Evolutionary conservation across 2,888 invertebrate species (phyloP), one percentile per base, ranked within the genome.

Genomic region (Taenaris catops): DNA sequence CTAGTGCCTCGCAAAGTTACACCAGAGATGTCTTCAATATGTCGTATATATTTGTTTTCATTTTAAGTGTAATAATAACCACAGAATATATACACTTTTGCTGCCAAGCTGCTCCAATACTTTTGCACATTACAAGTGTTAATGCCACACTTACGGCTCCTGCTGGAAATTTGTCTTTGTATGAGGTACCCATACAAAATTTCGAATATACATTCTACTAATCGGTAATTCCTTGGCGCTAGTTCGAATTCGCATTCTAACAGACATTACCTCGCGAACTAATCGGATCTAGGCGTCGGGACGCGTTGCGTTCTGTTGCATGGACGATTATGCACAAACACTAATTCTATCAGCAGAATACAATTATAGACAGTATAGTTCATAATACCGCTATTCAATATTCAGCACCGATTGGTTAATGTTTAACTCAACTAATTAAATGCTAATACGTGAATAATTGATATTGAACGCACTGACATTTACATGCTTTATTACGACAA

Each of bases 291-390:
- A 42, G 34, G 51, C 41, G 47, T 51, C 50, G 51, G 31, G 52
- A 39, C 47, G 49, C 38, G 32, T 3, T 14, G 17, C 27, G 24
- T 18, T 3, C 5, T 26, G 25, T 57, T 50, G 46, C 41, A 43
- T 41, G 38, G 46, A 46, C 60, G 53, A 59, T 58, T 58, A 57
- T 49, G 48, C 56, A 55, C 56, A 55, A 63, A 55, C 61, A 54
- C 58, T 67, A 73, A 79, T 67, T 55, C 65, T 58, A 79, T 39
- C 39, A 66, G 63, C 63, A 62, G 67, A 65, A 74, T 65, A 55
- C 66, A 68, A 75, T 76, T 71, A 75, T 55, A 63, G 58, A 68
- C 63, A 68, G 61, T 58, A 55, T 54, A 48, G 55, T 55, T 51
- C 40, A 41, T 41, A 48, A 55, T 46, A 51, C 44, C 48, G 48